Evolutionary conservation across 2,797 vertebrate genomes (phyloP), one percentile per base, ranked within the genome.

Genomic region (Squalus acanthias): DNA sequence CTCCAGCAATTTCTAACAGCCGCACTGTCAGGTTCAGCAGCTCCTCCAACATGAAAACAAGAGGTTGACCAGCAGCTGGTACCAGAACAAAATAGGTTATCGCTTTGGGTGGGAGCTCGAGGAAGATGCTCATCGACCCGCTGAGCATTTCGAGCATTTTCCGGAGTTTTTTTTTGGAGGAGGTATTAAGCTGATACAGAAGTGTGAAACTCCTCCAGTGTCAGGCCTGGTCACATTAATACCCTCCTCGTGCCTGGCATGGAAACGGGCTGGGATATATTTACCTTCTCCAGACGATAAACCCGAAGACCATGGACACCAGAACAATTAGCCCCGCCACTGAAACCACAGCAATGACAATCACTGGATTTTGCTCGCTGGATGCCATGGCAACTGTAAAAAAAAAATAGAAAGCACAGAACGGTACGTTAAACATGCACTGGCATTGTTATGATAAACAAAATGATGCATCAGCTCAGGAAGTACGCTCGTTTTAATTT

Each of bases 281-380:
- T 97, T 98, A 99, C 99, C 99, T 99, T 97, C 98, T 99, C 99
- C 99, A 99, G 97, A 99, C 97, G 97, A 99, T 98, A 96, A 99
- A 97, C 0, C 98, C 98, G 0, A 98, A 97, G 96, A 98, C 98
- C 97, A 99, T 97, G 20, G 98, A 99, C 92, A 99, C 98, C 97
- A 99, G 98, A 98, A 99, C 98, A 0, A 98, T 98, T 96, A 99
- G 98, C 95, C 98, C 99, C 0, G 98, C 98, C 95, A 99, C 97
- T 12, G 99, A 98, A 97, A 99, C 98, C 57, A 99, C 98, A 0
- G 98, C 97, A 22, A 99, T 98, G 96, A 99, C 98, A 69, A 99
- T 98, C 39, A 98, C 97, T 0, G 99, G 98, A 96, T 97, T 99
- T 98, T 99, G 99, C 96, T 99, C 98, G 0, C 98, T 98, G 97